These are phyloP conservation scores for Fregata magnificens DNA, from an alignment of 2,113 vertebrate species.

Conservation along the genomic window DNA sequence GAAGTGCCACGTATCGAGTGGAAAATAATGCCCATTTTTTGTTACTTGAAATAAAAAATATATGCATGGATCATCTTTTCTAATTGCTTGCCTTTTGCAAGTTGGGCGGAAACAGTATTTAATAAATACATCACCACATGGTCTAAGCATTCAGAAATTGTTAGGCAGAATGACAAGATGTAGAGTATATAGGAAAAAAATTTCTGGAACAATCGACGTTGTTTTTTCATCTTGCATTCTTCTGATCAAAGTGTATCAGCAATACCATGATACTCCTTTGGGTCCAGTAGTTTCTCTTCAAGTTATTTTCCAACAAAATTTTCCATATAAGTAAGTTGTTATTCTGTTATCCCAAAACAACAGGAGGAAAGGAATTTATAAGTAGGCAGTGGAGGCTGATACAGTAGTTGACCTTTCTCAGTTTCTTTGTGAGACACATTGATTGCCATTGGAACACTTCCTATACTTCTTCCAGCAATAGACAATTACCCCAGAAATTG, in stretches of 20 bases:
- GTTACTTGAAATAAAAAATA: not conserved
- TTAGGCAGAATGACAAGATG: conserved; percentile 65
- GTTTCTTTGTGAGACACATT: not conserved
- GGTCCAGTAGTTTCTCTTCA: conserved; percentile 47
- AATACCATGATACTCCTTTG: conserved; percentile 69
- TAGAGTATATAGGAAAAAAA: conserved; percentile 42
- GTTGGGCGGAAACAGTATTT: not conserved
- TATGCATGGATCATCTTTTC: not conserved
- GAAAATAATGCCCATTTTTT: not conserved
- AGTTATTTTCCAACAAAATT: conserved; percentile 76
- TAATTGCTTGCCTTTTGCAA: not conserved
- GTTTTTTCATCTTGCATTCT: conserved; percentile 69
- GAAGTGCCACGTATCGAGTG: not conserved
- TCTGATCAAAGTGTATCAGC: conserved; percentile 73
- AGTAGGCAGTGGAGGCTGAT: not conserved
- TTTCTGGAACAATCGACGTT: conserved; percentile 45
- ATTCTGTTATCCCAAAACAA: conserved; percentile 14
- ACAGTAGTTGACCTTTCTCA: not conserved
- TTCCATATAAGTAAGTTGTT: conserved; percentile 78
- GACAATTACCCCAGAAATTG: not conserved
- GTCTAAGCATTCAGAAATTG: conserved; percentile 66
- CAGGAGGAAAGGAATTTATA: not conserved
- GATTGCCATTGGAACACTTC: not conserved
- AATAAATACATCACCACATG: not conserved
- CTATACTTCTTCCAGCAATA: not conserved